Evolutionary conservation across 2,888 invertebrate genomes (phyloP).

Genomic region (Lepidocyrtinus sp.): DNA sequence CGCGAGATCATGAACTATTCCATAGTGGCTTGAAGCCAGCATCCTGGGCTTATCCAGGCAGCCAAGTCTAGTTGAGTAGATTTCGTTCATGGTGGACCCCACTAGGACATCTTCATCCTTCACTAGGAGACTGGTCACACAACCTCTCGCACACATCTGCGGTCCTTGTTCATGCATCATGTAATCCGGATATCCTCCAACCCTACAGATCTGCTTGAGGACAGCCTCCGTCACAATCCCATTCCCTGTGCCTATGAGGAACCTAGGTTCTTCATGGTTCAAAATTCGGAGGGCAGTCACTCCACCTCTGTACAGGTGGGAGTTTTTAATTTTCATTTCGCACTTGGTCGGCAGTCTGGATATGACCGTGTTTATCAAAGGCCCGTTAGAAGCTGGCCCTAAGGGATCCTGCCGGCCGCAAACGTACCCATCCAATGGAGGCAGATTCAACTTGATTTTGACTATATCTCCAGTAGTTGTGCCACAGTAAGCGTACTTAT

Average conservation of each 20-base stretch:
- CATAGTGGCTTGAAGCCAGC: constrained; percentile 80
- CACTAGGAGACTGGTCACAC: constrained; percentile 83
- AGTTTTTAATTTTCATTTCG: constrained; percentile 65
- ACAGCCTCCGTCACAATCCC: constrained; percentile 81
- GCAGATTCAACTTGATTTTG: constrained; percentile 66
- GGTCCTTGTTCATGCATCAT: constrained; percentile 64
- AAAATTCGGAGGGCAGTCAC: constrained; percentile 65
- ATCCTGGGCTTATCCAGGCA: constrained; percentile 80
- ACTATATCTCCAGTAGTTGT: constrained; percentile 85
- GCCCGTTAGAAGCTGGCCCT: constrained; percentile 61
- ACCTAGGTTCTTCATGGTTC: constrained; percentile 39
- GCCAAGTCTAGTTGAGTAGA: constrained; percentile 82
- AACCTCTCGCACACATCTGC: constrained; percentile 72
- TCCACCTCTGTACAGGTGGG: constrained; percentile 68
- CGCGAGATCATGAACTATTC: constrained; percentile 84
- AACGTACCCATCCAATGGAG: constrained; percentile 49
- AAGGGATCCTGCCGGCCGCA: constrained; percentile 50
- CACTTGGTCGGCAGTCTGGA: constrained; percentile 53
- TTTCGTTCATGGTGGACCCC: constrained; percentile 85
- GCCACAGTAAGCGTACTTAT: constrained; percentile 86
- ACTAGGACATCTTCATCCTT: constrained; percentile 79
- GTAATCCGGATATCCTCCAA: constrained; percentile 50
- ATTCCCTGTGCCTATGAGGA: constrained; percentile 87
- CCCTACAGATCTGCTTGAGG: constrained; percentile 50
- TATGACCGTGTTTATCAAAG: constrained; percentile 59